Evolutionary conservation across 2,888 invertebrate genomes (phyloP).

Genomic region (Sussaba pulchella): DNA sequence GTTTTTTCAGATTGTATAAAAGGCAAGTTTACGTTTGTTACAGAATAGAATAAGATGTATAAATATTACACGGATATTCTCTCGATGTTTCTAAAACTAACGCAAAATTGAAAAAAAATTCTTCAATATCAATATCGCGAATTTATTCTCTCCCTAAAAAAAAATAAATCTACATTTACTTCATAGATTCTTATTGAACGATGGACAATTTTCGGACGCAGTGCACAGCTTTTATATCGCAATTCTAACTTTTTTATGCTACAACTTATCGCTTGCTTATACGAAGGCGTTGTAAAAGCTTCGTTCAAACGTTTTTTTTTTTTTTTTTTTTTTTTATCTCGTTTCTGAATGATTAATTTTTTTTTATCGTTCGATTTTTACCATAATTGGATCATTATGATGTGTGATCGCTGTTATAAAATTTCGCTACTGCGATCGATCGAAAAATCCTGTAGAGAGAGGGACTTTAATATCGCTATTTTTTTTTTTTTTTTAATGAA

Average conservation of each 20-base stretch:
- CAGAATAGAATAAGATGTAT: slow-evolving; percentile 52
- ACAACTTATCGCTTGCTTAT: slow-evolving; percentile 7
- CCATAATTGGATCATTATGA: neutral
- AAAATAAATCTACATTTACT: slow-evolving; percentile 7
- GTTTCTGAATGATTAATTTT: neutral
- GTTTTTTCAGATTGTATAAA: slow-evolving; percentile 72
- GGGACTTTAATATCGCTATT: neutral
- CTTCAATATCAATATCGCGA: slow-evolving; percentile 14
- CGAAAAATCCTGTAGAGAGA: neutral
- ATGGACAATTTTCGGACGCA: slow-evolving; percentile 12
- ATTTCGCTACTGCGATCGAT: neutral
- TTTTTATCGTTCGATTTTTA: neutral
- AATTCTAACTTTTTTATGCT: slow-evolving; percentile 7
- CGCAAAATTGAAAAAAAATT: neutral
- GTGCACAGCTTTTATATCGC: slow-evolving; percentile 27
- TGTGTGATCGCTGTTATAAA: neutral
- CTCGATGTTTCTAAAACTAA: slow-evolving; percentile 32
- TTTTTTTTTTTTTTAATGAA: neutral
- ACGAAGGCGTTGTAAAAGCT: neutral
- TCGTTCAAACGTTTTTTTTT: neutral
- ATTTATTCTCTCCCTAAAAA: neutral
- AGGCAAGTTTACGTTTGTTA: slow-evolving; percentile 73
- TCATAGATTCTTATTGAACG: neutral
- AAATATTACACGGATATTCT: slow-evolving; percentile 13
- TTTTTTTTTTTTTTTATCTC: too few relatives aligned